These are phyloP conservation scores for Synchiropus splendidus DNA, from an alignment of 2,113 vertebrate genomes.

Conservation along the genomic window DNA sequence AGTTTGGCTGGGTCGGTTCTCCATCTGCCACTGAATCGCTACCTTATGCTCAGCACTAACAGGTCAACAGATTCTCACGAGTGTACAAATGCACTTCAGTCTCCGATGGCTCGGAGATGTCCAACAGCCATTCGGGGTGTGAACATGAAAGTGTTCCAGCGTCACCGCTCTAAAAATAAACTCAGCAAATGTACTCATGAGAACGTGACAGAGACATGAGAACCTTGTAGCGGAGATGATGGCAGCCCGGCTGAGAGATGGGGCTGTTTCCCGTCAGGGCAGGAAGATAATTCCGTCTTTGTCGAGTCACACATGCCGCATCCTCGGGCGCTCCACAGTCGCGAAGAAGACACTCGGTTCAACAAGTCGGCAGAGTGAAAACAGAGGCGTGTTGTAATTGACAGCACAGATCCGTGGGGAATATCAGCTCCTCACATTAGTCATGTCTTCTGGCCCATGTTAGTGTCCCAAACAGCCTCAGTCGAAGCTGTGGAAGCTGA, in stretches of 20 bases:
- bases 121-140: conserved; percentile 28
- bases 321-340: too few relatives aligned
- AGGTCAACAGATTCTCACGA: conserved; percentile 12
- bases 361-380: conserved; percentile 46
- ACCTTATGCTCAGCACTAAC: conserved; percentile 1
- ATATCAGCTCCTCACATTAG: conserved; percentile 41
- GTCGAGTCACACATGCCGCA: conserved; percentile 12
- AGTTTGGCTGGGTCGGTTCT: too few relatives aligned
- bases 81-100: conserved; percentile 14
- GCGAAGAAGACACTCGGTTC: conserved; percentile 6
- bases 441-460: too few relatives aligned
- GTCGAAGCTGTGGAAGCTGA: too few relatives aligned
- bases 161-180: conserved; percentile 54
- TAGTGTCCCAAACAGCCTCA: too few relatives aligned
- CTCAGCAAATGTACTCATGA: conserved; percentile 30
- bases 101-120: conserved; percentile 11
- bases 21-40: not conserved
- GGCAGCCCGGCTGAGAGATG: conserved; percentile 5
- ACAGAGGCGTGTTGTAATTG: conserved; percentile 36
- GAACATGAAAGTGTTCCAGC: conserved; percentile 27
- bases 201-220: conserved; percentile 13
- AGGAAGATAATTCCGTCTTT: conserved; percentile 3
- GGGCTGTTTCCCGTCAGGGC: not conserved
- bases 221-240: conserved; percentile 18
- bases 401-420: conserved; percentile 32